phyloP scores from a whole-genome alignment of 2,797 vertebrate species.

The Muraenolepis orangiensis region DNA sequence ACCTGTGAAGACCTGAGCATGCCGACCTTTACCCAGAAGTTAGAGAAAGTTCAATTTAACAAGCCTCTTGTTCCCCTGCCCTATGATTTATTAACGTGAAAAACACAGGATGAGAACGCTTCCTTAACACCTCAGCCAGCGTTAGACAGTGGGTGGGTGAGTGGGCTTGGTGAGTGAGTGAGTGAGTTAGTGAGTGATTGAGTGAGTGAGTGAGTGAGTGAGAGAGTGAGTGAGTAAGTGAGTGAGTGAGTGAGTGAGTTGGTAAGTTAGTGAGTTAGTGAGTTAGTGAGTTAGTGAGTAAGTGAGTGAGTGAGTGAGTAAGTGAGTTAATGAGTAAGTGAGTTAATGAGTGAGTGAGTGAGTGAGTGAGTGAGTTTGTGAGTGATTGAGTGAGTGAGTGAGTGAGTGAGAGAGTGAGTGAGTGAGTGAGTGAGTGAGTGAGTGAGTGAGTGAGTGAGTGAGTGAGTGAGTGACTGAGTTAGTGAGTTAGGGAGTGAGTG shows the following conservation, averaged over 20 bases:
- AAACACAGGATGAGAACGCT: conserved; percentile 61
- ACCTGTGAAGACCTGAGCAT: conserved; percentile 63
- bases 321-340: not conserved
- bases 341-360: not conserved
- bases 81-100: conserved; percentile 72
- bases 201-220: not conserved
- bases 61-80: conserved; percentile 59
- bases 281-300: too few species aligned
- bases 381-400: too few species aligned
- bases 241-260: too few species aligned
- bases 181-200: not conserved
- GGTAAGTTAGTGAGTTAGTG: too few species aligned
- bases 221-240: not conserved
- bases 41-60: conserved; percentile 78
- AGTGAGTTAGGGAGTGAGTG: not conserved
- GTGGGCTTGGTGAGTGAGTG: not conserved
- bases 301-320: too few species aligned
- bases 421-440: too few species aligned
- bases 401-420: too few species aligned
- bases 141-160: not conserved
- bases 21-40: conserved; percentile 76
- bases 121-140: conserved; percentile 24
- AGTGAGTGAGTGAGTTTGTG: too few species aligned
- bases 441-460: not conserved
- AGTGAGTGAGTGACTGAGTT: not conserved